phyloP scores from a whole-genome alignment of 2,113 vertebrate species.

The Asarcornis scutulata region DNA sequence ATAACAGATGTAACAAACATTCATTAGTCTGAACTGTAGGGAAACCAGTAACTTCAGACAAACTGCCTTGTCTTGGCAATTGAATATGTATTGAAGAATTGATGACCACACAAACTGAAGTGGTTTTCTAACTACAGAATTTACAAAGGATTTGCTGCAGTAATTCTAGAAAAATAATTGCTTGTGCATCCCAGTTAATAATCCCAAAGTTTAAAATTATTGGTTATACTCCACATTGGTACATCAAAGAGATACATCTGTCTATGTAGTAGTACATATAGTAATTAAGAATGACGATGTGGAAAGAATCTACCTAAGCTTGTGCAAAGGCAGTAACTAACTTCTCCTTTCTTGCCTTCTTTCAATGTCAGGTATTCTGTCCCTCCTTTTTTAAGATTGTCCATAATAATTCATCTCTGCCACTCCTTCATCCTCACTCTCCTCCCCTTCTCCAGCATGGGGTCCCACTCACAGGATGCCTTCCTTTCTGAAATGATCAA shows the following conservation, averaged over 20 bases:
- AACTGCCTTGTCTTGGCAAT: background rate
- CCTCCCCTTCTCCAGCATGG: no score
- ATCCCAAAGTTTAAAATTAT: background rate
- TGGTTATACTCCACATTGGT: background rate
- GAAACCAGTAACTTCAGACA: background rate
- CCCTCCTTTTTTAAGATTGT: no score
- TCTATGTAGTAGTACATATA: background rate
- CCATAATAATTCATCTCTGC: no score
- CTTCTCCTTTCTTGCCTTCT: no score
- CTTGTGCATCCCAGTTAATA: background rate
- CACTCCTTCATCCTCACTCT: no score
- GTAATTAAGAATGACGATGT: background rate
- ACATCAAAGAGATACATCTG: background rate
- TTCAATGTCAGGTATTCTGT: no score
- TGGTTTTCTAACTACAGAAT: background rate
- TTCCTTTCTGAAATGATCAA: no score
- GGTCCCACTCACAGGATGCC: no score
- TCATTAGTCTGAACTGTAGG: background rate
- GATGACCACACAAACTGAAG: background rate
- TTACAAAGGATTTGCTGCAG: background rate
- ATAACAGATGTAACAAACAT: background rate
- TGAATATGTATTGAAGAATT: background rate
- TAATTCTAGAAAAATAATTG: background rate
- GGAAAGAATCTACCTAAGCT: background rate
- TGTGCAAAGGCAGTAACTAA: no score